Conservation (phyloP, 2,888 invertebrate genomes). For the Macaria notata region DNA sequence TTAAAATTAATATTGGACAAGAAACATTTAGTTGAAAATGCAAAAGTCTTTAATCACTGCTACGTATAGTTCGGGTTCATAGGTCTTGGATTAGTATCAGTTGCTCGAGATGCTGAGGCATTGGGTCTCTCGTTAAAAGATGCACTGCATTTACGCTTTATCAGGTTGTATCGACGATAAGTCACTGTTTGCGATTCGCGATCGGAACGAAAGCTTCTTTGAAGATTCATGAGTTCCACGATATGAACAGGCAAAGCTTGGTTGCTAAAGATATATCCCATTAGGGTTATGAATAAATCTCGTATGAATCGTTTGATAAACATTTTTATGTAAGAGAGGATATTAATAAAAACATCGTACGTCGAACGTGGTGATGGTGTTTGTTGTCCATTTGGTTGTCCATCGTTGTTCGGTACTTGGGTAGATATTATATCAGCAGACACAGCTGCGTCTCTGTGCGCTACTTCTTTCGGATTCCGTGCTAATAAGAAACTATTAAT, state of each 20-base stretch:
- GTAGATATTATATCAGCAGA: conserved; percentile 34
- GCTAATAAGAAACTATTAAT: conserved; percentile 48
- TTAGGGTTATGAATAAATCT: conserved; percentile 52
- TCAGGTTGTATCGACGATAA: conserved; percentile 53
- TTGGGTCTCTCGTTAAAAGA: conserved; percentile 41
- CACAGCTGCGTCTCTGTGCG: conserved; percentile 38
- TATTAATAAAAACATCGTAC: conserved; percentile 66
- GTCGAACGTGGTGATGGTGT: conserved; percentile 40
- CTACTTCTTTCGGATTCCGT: conserved; percentile 38
- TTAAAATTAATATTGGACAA: too few species aligned
- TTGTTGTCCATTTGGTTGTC: too few species aligned
- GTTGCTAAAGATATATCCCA: conserved; percentile 50
- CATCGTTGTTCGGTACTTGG: too few species aligned
- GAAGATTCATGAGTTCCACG: conserved; percentile 53
- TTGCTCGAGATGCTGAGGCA: conserved; percentile 50
- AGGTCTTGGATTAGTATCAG: conserved; percentile 41
- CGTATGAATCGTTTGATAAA: conserved; percentile 56
- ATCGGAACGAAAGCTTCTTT: conserved; percentile 47
- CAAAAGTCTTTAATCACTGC: too few species aligned
- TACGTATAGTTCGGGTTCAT: conserved; percentile 1
- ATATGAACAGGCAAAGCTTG: conserved; percentile 57
- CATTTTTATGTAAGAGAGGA: conserved; percentile 57
- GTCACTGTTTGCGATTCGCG: conserved; percentile 48
- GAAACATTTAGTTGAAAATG: too few species aligned
- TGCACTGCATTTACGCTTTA: conserved; percentile 41